Conservation (phyloP, 2,888 invertebrate species). For the Sepioteuthis lessoniana region DNA sequence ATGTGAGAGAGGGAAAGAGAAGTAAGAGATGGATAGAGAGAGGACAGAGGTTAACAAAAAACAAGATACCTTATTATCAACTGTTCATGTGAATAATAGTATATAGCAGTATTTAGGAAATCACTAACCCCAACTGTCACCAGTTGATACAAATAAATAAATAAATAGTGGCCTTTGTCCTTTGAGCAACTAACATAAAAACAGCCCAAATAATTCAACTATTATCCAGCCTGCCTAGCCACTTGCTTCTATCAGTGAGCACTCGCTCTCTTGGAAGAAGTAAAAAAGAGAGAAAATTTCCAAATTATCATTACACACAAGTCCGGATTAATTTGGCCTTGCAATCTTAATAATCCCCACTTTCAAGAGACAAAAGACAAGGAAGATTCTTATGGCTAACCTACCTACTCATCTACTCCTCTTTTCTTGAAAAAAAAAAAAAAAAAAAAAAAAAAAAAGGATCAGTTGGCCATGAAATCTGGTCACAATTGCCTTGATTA, state of each 20-base stretch:
- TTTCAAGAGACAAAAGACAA: background rate
- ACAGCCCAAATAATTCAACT: background rate
- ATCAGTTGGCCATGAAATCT: conserved; percentile 33
- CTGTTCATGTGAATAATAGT: background rate
- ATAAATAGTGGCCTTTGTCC: background rate
- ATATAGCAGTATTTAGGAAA: background rate
- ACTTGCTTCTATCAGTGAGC: too few species aligned
- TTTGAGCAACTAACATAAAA: background rate
- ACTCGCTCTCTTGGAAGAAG: background rate
- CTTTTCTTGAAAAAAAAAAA: too few species aligned
- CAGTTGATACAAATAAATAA: background rate
- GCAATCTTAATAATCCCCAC: background rate
- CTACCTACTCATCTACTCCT: background rate
- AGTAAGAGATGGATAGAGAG: too few species aligned
- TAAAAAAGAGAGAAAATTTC: background rate
- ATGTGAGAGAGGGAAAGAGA: too few species aligned
- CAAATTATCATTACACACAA: background rate
- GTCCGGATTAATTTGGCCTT: background rate
- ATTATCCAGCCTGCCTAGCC: background rate
- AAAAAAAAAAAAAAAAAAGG: too few species aligned
- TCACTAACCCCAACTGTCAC: background rate
- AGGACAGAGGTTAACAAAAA: background rate
- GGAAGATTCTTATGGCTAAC: background rate
- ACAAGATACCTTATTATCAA: background rate
- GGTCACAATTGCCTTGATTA: background rate